Evolutionary conservation across 2,113 vertebrate species (phyloP).

Genomic region (Aptenodytes patagonicus): DNA sequence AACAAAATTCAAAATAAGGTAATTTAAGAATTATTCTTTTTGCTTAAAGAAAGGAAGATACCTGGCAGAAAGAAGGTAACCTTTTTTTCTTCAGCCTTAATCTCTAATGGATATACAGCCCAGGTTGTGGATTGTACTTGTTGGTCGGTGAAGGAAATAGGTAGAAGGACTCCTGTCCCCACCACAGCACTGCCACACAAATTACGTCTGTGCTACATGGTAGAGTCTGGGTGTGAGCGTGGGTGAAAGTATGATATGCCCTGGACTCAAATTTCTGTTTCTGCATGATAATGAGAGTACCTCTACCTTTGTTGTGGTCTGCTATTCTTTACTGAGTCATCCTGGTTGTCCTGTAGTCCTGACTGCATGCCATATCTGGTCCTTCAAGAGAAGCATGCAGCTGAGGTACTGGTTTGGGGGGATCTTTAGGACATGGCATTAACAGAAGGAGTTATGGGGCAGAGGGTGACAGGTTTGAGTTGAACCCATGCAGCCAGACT

Average conservation of each 20-base stretch:
- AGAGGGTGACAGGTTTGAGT: background rate
- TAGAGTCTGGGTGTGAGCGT: background rate
- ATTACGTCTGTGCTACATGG: background rate
- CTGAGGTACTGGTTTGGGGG: background rate
- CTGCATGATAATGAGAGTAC: background rate
- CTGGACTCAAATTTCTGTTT: background rate
- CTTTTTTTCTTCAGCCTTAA: background rate
- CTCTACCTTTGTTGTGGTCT: background rate
- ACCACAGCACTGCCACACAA: background rate
- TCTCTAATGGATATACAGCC: background rate
- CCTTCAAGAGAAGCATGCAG: background rate
- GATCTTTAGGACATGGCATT: background rate
- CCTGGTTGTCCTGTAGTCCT: background rate
- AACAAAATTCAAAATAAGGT: background rate
- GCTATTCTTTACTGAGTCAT: background rate
- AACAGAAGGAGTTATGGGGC: background rate
- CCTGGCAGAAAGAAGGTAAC: background rate
- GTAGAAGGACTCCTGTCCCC: background rate
- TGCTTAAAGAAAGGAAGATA: background rate
- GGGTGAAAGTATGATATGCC: background rate
- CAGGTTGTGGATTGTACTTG: background rate
- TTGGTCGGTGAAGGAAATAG: background rate
- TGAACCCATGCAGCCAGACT: background rate
- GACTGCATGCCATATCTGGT: background rate
- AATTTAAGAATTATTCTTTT: background rate